Base-by-base conservation (phyloP, 1,140 invertebrate genomes). In the Sinonovacula constricta region DNA sequence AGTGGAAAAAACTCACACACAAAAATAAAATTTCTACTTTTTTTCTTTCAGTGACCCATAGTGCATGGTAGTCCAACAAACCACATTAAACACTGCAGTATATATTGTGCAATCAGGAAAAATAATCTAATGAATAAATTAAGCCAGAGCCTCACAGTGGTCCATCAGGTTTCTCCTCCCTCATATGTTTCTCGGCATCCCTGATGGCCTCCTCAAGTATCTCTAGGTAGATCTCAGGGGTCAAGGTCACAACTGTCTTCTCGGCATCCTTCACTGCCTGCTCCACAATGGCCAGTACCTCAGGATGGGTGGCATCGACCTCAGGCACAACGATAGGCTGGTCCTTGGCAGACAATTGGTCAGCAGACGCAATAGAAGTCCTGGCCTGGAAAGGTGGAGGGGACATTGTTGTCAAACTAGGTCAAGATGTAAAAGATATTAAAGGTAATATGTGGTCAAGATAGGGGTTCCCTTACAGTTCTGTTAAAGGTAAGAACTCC, bases 261-360 rank as follows among this genome's bases (percentile, higher is more conserved):
- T 88, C 88, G 3, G 88, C 88, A 24, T 87, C 83, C 26, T 83
- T 81, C 3, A 90, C 66, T 30, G 88, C 88, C 26, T 82, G 81
- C 7, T 89, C 87, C 0, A 91, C 86, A 7, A 90, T 84, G 26
- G 80, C 81, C 2, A 86, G 74, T 1, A 91, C 89, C 28, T 91
- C 89, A n/a, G 89, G 88, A 80, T 90, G 88, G 15, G 67, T 85
- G 15, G 79, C 88, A 78, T 89, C 88, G 24, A 90, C 85, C 39
- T 90, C 81, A 39, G 79, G 72, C 15, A 75, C 12, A 3, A 66
- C 72, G 18, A 72, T 18, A 51, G 57, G 57, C 10, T 15, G 7
- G 7, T 7, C 60, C 5, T 76, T 63, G 22, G 66, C 67, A 12
- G 14, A 24, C 26, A 18, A 22, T 22, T 26, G 62, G n/a, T 68